phyloP scores from a whole-genome alignment of 2,797 vertebrate genomes.

The Phataginus tricuspis region DNA sequence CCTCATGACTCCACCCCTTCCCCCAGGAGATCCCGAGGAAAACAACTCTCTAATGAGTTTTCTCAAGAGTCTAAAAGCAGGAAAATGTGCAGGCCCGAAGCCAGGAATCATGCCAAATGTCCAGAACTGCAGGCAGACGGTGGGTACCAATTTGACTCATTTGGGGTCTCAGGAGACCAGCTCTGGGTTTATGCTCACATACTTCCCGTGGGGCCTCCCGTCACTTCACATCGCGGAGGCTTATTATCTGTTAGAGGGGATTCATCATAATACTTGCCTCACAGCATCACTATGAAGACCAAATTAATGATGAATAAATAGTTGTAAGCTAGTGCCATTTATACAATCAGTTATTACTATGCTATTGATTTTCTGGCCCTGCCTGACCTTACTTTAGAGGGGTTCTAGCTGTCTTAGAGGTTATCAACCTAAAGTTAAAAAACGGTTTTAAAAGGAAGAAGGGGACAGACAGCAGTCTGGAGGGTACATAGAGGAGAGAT shows the following conservation, averaged over 20 bases:
- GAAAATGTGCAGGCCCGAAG: background rate
- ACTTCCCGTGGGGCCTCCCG: background rate
- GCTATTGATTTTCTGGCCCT: background rate
- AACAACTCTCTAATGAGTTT: background rate
- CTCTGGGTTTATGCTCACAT: background rate
- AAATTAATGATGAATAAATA: background rate
- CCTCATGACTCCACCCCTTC: background rate
- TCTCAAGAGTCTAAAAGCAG: background rate
- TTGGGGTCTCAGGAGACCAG: background rate
- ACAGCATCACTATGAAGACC: background rate
- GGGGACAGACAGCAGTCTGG: background rate
- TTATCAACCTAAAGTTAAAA: constrained; percentile 13
- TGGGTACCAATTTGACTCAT: background rate
- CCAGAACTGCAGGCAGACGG: background rate
- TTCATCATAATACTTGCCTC: background rate
- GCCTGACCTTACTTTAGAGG: background rate
- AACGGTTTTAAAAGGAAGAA: background rate
- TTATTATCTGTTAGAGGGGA: background rate
- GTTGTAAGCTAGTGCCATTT: background rate
- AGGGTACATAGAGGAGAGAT: background rate
- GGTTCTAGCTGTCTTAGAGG: background rate
- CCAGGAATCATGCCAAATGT: background rate
- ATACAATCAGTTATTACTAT: background rate
- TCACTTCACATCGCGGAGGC: background rate
- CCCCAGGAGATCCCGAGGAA: background rate